Conservation (phyloP, 2,797 vertebrate species). For the Acrossocheilus wenchowensis region DNA sequence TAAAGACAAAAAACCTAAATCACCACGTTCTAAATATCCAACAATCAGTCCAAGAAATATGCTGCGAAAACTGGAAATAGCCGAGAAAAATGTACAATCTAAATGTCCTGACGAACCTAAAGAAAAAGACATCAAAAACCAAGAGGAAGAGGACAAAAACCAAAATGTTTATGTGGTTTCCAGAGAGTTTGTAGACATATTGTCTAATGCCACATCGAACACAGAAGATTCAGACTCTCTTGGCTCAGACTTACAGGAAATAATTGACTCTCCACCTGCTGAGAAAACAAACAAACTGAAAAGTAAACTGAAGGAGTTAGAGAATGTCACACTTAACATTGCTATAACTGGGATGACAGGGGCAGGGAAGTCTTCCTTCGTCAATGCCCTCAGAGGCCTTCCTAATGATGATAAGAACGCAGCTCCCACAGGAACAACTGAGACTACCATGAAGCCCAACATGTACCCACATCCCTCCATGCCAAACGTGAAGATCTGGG, state of each 20-base stretch:
- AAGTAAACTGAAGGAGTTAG: slow-evolving; percentile 23
- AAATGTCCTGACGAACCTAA: not conserved
- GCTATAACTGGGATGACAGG: slow-evolving; percentile 56
- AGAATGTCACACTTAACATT: slow-evolving; percentile 52
- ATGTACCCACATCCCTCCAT: slow-evolving; percentile 54
- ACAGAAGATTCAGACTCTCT: slow-evolving; percentile 2
- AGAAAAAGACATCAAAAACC: not conserved
- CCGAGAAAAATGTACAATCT: not conserved
- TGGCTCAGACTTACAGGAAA: not conserved
- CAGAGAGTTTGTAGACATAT: not conserved
- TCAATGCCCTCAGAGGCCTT: slow-evolving; percentile 49
- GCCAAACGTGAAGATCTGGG: slow-evolving; percentile 59
- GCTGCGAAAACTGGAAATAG: not conserved
- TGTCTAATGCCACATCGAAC: not conserved
- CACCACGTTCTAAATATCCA: not conserved
- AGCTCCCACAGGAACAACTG: slow-evolving; percentile 52
- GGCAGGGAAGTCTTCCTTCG: slow-evolving; percentile 53
- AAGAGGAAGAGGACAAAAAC: not conserved
- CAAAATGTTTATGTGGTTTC: not conserved
- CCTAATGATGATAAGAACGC: slow-evolving; percentile 11
- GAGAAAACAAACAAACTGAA: not conserved
- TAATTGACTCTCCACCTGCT: not conserved
- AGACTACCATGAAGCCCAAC: slow-evolving; percentile 45
- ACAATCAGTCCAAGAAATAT: not conserved
- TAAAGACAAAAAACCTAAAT: not conserved